Conservation (phyloP, 1,140 invertebrate species). For the Drosophila paulistorum region DNA sequence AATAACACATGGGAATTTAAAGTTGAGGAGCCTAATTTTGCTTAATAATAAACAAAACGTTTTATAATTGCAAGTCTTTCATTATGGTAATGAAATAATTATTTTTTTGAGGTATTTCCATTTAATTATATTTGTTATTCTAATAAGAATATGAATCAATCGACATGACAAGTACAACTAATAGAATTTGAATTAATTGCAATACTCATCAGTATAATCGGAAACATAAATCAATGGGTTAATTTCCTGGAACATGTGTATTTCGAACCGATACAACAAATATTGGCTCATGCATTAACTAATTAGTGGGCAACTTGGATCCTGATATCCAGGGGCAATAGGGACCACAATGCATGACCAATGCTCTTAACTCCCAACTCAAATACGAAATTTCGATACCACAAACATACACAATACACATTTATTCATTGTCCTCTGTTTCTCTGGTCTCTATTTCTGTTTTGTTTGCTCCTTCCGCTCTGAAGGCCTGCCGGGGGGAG, state of each 20-base stretch:
- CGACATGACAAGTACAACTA: not conserved
- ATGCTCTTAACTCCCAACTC: not conserved
- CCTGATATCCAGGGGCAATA: not conserved
- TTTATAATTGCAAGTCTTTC: no score
- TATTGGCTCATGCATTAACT: conserved; percentile 65
- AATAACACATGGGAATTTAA: no score
- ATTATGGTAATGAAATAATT: no score
- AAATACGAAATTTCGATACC: not conserved
- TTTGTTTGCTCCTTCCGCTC: conserved; percentile 60
- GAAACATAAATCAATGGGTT: conserved; percentile 12
- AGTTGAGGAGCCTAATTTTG: no score
- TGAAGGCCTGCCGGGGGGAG: conserved; percentile 40
- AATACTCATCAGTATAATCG: conserved; percentile 11
- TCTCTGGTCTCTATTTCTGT: conserved; percentile 33
- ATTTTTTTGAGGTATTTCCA: not conserved
- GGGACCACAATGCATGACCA: conserved; percentile 32
- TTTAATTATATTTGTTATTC: not conserved
- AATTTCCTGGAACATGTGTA: conserved; percentile 10
- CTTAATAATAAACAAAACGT: no score
- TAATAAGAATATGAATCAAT: not conserved
- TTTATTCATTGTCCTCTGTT: conserved; percentile 38
- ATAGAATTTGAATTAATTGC: conserved; percentile 13
- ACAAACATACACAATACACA: conserved; percentile 27
- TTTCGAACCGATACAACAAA: conserved; percentile 18
- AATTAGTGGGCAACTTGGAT: conserved; percentile 42